These are phyloP conservation scores for Neodiprion virginianus DNA, from an alignment of 1,140 invertebrate genomes.

Conservation along the genomic window DNA sequence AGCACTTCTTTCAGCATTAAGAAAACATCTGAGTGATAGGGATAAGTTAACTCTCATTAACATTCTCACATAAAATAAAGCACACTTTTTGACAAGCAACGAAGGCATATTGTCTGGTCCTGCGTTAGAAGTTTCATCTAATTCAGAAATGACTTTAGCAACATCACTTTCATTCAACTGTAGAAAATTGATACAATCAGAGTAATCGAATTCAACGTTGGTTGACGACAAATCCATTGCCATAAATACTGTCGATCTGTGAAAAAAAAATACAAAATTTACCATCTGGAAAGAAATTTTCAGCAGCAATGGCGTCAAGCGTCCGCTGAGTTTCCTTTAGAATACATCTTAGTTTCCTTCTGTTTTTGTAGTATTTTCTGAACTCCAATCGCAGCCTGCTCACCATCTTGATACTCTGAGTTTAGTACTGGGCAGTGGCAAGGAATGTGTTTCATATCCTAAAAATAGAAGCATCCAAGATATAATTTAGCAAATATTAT, in stretches of 20 bases:
- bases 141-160: not conserved
- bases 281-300: constrained; percentile 71
- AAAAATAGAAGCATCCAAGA: not conserved
- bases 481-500: no score
- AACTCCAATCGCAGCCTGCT: constrained; percentile 64
- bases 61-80: no score
- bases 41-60: no score
- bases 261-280: constrained; percentile 40
- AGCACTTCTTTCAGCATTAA: no score
- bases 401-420: constrained; percentile 45
- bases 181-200: not conserved
- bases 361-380: constrained; percentile 61
- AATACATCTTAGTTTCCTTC: constrained; percentile 63
- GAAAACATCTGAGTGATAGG: no score
- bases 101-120: constrained; percentile 23
- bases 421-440: constrained; percentile 28
- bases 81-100: constrained; percentile 23
- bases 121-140: constrained; percentile 6
- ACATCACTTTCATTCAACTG: not conserved
- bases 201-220: not conserved
- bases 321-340: constrained; percentile 72
- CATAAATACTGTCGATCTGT: constrained; percentile 1
- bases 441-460: constrained; percentile 11
- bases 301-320: constrained; percentile 68
- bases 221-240: not conserved